phyloP scores from a whole-genome alignment of 2,113 vertebrate species.

The Nicator chloris region DNA sequence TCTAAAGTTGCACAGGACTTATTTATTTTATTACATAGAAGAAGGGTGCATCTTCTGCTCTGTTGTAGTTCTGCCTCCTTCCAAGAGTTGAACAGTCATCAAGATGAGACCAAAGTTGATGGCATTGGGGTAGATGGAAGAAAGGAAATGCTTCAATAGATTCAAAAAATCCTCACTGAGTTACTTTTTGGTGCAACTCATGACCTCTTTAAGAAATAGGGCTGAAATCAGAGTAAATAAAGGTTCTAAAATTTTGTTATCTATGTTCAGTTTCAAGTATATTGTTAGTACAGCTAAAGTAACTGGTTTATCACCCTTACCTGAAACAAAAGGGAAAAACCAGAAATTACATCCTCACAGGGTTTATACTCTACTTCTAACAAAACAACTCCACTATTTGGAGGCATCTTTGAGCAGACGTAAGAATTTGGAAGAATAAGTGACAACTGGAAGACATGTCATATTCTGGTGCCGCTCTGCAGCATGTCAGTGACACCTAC shows the following conservation, averaged over 20 bases:
- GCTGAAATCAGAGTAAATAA: neutral
- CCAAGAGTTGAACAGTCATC: neutral
- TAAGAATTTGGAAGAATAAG: neutral
- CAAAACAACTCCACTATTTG: neutral
- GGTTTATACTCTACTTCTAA: neutral
- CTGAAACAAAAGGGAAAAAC: neutral
- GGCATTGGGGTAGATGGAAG: neutral
- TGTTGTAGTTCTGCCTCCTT: neutral
- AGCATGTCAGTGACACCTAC: neutral
- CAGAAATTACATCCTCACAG: neutral
- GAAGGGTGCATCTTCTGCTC: neutral
- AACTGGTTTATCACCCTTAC: neutral
- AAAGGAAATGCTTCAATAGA: neutral
- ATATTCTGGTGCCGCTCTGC: neutral
- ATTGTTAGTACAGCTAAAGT: neutral
- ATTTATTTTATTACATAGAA: neutral
- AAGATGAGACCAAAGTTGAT: neutral
- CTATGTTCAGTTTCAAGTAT: neutral
- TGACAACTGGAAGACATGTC: neutral
- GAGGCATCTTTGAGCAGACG: neutral
- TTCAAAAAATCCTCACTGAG: neutral
- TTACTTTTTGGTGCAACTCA: neutral
- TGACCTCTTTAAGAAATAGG: neutral
- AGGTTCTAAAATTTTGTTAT: neutral
- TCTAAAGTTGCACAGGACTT: neutral